phyloP scores from a whole-genome alignment of 2,113 vertebrate genomes.

The Grammomys dolichurus region DNA sequence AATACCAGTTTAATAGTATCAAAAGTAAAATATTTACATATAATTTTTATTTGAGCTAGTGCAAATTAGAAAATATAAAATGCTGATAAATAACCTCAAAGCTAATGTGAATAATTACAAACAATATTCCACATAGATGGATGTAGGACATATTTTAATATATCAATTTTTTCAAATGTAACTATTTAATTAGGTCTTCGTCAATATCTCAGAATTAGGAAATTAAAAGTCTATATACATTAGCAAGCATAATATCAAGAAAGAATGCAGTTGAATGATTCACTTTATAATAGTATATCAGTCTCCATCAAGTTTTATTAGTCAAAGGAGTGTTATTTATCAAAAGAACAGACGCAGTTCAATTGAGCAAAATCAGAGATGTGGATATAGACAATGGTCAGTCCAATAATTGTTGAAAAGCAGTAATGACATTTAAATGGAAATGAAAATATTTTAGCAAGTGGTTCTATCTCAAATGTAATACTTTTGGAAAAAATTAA shows the following conservation, averaged over 20 bases:
- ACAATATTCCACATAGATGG: neutral
- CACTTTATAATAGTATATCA: neutral
- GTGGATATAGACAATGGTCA: neutral
- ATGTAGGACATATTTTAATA: neutral
- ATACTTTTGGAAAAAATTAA: neutral
- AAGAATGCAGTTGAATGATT: neutral
- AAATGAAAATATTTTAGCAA: neutral
- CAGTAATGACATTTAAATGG: neutral
- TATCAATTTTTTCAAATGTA: neutral
- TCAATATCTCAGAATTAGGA: neutral
- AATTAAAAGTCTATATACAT: neutral
- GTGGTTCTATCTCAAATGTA: neutral
- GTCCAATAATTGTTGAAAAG: neutral
- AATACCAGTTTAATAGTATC: neutral
- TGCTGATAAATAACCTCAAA: neutral
- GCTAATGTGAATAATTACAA: neutral
- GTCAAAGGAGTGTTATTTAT: neutral
- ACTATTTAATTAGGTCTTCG: neutral
- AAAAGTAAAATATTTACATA: neutral
- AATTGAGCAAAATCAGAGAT: neutral
- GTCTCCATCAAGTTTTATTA: neutral
- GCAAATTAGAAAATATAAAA: neutral
- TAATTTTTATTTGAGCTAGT: neutral
- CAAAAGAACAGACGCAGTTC: neutral
- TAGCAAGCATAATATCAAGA: neutral